Base-by-base conservation (phyloP, 2,113 vertebrate genomes). In the Cavia aperea region DNA sequence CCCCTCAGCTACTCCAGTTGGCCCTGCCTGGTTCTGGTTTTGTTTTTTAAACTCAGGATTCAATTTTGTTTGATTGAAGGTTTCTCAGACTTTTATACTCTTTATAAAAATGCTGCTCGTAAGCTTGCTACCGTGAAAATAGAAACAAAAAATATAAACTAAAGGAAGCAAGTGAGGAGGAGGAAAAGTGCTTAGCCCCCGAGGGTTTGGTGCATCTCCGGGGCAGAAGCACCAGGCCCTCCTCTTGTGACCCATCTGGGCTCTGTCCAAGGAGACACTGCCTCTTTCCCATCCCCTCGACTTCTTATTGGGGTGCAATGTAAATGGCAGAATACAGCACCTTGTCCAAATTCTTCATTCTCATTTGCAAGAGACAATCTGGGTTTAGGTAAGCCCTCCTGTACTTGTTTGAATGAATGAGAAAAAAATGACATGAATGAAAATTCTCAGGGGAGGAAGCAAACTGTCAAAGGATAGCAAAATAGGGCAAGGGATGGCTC, bases 231-330 rank as follows among this genome's bases (percentile, higher is more conserved):
- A 5, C 8, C 14, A 3, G 0, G 19, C 36, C 16, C 33, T 24
- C 58, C 4, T 18, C 12, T 1, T 0, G 10, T 1, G n/a, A 36
- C 54, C 62, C 4, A 5, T 70, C 14, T 43, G 49, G 18, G 0
- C 16, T 77, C 24, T 62, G 65, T 49, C 13, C 43, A 24, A 1
- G 65, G 54, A 21, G 0, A 0, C 9, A 14, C 21, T 3, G 72
- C 54, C 24, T 72, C 43, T 49, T 63, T 14, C 2, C 33, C 58
- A 49, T 18, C 9, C 60, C 21, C 1, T 5, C 29, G 1, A 33
- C 43, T 60, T 77, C 33, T 56, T 21, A 33, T n/a, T 26, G 5
- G 1, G 3, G 3, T 23, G 24, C 70, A 10, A 21, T 8, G 15
- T 15, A 33, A 78, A 18, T 19, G 63, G 13, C 14, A 75, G 16